Conservation (phyloP, 2,888 invertebrate species). For the Nomada flava region DNA sequence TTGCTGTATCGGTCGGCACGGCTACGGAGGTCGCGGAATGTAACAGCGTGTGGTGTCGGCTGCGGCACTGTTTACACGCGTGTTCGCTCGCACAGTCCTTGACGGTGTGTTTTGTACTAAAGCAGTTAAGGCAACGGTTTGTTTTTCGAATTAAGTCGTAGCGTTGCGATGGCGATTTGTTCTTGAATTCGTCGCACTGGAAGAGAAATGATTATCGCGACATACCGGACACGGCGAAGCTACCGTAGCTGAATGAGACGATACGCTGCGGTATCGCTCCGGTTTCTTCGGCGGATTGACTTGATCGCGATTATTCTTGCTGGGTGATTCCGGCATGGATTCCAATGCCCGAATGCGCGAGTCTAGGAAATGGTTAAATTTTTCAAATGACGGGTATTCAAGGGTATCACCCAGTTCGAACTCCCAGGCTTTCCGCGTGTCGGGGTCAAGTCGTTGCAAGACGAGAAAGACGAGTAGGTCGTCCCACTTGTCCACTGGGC, state of each 20-base stretch:
- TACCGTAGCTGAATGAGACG: background rate
- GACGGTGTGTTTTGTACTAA: background rate
- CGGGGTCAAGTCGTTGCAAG: background rate
- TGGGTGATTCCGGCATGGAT: background rate
- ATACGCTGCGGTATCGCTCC: no score
- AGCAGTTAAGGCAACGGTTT: background rate
- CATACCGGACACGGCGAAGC: background rate
- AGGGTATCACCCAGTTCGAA: background rate
- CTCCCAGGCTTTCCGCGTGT: background rate
- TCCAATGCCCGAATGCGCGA: background rate
- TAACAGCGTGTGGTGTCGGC: background rate
- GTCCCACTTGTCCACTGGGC: background rate
- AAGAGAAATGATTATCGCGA: background rate
- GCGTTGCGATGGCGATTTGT: background rate
- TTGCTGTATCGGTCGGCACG: background rate
- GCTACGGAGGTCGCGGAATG: background rate
- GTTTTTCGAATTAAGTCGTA: background rate
- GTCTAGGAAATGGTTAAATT: background rate
- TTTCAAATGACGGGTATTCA: background rate
- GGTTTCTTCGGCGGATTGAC: background rate
- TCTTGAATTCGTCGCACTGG: background rate
- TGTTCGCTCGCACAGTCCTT: background rate
- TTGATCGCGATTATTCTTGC: background rate
- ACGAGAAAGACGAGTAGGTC: background rate
- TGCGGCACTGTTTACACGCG: background rate